Evolutionary conservation across 2,797 vertebrate species (phyloP).

Genomic region (Micropoecilia bifurca): DNA sequence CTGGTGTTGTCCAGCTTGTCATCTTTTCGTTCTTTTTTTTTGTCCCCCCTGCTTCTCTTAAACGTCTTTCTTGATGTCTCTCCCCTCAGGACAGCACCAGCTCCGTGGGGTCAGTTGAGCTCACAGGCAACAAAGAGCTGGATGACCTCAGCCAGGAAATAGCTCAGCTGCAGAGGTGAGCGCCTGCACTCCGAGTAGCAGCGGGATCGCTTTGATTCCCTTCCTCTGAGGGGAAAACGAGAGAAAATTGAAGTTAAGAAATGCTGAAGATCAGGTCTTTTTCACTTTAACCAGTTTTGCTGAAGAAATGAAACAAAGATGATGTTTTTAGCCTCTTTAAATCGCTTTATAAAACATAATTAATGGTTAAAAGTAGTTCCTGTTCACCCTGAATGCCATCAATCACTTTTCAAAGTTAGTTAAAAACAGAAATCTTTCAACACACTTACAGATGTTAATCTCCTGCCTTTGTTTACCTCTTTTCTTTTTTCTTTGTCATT

Average conservation of each 20-base stretch:
- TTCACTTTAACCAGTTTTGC: slow-evolving; percentile 10
- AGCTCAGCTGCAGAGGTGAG: slow-evolving; percentile 93
- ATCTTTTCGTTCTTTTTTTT: background rate
- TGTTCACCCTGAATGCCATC: background rate
- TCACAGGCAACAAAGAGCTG: slow-evolving; percentile 93
- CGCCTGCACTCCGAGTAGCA: slow-evolving; percentile 44
- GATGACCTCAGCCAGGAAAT: slow-evolving; percentile 96
- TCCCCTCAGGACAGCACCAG: slow-evolving; percentile 85
- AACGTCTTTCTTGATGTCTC: slow-evolving; percentile 34
- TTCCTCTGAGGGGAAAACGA: slow-evolving; percentile 44
- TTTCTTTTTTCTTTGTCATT: background rate
- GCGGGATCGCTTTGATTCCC: slow-evolving; percentile 57
- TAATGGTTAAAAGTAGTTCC: background rate
- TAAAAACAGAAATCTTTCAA: slow-evolving; percentile 2
- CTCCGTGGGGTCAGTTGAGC: slow-evolving; percentile 87
- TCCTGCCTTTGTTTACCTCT: slow-evolving; percentile 8
- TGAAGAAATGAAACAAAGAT: background rate
- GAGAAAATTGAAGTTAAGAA: slow-evolving; percentile 11
- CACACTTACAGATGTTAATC: background rate
- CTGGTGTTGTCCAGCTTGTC: slow-evolving; percentile 1
- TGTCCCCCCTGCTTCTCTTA: slow-evolving; percentile 3
- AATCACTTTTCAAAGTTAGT: background rate
- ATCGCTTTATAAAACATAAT: background rate
- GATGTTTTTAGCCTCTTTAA: background rate
- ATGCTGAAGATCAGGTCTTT: slow-evolving; percentile 38